Evolutionary conservation across 2,797 vertebrate genomes (phyloP), one percentile per base, ranked within the genome.

Genomic region (Alfaro cultratus): DNA sequence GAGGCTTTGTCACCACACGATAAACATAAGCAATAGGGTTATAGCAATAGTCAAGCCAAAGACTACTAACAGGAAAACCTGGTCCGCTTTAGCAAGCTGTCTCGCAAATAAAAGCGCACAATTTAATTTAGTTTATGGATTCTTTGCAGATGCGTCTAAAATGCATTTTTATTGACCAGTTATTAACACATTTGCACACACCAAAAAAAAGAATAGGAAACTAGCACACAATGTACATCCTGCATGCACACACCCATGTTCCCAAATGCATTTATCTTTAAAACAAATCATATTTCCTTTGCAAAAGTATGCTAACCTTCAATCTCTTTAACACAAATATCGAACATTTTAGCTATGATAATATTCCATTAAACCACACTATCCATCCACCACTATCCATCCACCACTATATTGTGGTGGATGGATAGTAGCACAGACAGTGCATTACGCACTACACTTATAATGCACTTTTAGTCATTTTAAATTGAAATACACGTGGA

Each of bases 51-150:
- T 90, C 75, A 91, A 87, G 55, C 47, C 0, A 13, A 2, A 23
- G 45, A 49, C 4, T 75, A 43, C 1, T 26, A 77, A 1, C 34
- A 74, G 18, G 45, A 47, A 71, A 23, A 68, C 0, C 16, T 26
- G 1, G 78, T 84, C 73, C 68, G 72, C 0, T 45, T 68, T 15
- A 73, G 3, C 4, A 46, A 79, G 2, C 26, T 73, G 15, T n/a
- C 7, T 79, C 11, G 81, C 23, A 86, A 91, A 87, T 85, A 79
- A 89, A 82, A 88, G 55, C 21, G n/a, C 13, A 23, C 3, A n/a
- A 36, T 53, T 21, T 31, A 2, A 7, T 18, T 16, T 13, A 60
- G 16, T 5, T 11, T 9, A 11, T 67, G 8, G 34, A 67, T 11
- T 39, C 1, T 36, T 31, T 51, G 23, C 21, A 41, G 4, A 70